Percentiles rank a stretch among this genome's conserved stretches.
Conservation (phyloP, 92 coral and sea anemone genomes). For the Epizoanthus rinbou region DNA sequence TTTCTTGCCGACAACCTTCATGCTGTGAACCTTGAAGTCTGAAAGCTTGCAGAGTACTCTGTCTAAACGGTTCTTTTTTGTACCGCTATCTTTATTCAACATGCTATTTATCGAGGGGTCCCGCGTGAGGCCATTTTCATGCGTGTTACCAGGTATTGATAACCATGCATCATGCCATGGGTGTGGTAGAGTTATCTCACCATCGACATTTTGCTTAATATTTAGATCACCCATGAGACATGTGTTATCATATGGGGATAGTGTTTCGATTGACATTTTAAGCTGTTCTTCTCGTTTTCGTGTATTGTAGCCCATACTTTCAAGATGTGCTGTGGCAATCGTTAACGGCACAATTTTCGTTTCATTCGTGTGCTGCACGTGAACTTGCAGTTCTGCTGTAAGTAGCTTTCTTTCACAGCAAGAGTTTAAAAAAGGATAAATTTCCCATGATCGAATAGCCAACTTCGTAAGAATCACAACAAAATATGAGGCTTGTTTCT, state of each 20-base stretch:
- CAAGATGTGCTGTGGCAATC: constrained; percentile 64
- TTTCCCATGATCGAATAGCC: constrained; percentile 44
- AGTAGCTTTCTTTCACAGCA: not conserved
- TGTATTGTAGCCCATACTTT: constrained; percentile 44
- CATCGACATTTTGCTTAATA: constrained; percentile 58
- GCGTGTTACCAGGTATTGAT: constrained; percentile 35
- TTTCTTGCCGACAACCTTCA: constrained; percentile 46
- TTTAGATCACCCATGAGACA: constrained; percentile 78
- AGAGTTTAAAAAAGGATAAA: constrained; percentile 22
- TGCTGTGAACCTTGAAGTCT: constrained; percentile 48
- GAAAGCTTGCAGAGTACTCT: constrained; percentile 67
- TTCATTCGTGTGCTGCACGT: not conserved
- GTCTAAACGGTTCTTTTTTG: constrained; percentile 54
- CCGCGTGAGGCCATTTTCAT: constrained; percentile 64
- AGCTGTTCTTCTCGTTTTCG: constrained; percentile 57
- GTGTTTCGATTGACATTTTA: constrained; percentile 38
- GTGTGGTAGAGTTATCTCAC: constrained; percentile 55
- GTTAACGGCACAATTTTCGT: constrained; percentile 38
- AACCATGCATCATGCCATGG: constrained; percentile 70
- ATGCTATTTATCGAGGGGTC: constrained; percentile 42
- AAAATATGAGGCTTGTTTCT: constrained; percentile 13
- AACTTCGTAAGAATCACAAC: constrained; percentile 50
- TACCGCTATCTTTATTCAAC: constrained; percentile 23
- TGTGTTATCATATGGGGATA: constrained; percentile 45
- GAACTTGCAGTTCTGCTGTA: constrained; percentile 40